Evolutionary conservation across 2,888 invertebrate species (phyloP).

Genomic region (Euplagia quadripunctaria): DNA sequence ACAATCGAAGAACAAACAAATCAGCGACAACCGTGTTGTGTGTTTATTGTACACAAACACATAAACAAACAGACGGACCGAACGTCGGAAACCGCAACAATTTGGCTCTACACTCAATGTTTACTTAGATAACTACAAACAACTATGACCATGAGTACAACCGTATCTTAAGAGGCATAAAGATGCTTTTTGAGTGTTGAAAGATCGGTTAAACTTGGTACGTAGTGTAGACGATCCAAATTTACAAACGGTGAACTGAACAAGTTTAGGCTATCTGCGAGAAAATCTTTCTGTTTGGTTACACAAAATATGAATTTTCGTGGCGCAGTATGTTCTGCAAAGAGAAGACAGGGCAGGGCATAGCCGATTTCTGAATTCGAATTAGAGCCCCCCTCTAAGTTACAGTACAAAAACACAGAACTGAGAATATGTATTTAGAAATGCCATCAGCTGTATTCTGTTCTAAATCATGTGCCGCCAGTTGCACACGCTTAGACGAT

Average conservation of each 20-base stretch:
- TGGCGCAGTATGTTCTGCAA: not conserved
- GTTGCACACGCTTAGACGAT: too few species aligned
- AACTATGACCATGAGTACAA: constrained; percentile 31
- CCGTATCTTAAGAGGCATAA: constrained; percentile 24
- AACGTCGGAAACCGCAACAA: constrained; percentile 71
- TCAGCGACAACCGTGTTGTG: constrained; percentile 68
- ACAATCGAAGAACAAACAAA: constrained; percentile 68
- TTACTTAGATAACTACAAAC: constrained; percentile 72
- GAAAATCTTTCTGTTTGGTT: constrained; percentile 64
- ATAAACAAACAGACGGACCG: constrained; percentile 65
- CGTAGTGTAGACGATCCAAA: constrained; percentile 60
- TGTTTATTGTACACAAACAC: constrained; percentile 67
- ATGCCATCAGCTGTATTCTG: too few species aligned
- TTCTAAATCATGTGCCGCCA: too few species aligned
- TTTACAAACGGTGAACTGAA: constrained; percentile 66
- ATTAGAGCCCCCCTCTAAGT: not conserved
- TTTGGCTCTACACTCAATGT: constrained; percentile 71
- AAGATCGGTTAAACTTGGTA: constrained; percentile 34
- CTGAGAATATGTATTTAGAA: too few species aligned
- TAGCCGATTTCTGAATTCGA: too few species aligned
- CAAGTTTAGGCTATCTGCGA: constrained; percentile 60
- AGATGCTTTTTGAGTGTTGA: constrained; percentile 27
- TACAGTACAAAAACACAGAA: not conserved
- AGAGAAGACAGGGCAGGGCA: not conserved
- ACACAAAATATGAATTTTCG: constrained; percentile 45